phyloP scores from a whole-genome alignment of 2,113 vertebrate genomes.

The Pterophyllum scalare region DNA sequence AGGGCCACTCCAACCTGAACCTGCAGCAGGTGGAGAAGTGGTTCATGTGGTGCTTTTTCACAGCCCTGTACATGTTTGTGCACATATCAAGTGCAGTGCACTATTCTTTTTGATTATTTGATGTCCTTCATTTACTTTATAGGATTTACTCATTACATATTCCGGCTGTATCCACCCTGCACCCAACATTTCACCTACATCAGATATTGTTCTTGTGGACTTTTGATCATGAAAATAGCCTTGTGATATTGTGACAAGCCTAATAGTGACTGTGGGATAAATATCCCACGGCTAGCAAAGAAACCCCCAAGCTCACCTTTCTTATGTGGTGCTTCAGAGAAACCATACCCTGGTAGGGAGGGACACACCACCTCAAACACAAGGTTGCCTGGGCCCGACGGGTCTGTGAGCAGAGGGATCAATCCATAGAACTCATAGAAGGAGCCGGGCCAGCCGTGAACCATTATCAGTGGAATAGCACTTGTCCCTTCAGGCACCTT shows the following conservation, averaged over 20 bases:
- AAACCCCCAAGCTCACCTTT: conserved; percentile 64
- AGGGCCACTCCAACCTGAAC: background rate
- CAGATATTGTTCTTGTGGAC: background rate
- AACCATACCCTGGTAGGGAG: conserved; percentile 92
- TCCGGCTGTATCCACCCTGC: background rate
- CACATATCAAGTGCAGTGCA: too few relatives aligned
- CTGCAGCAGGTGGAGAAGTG: background rate
- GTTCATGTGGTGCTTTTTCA: background rate
- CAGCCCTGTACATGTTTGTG: too few relatives aligned
- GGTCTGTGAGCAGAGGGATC: conserved; percentile 85
- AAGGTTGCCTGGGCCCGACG: conserved; percentile 58
- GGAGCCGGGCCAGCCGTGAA: conserved; percentile 91
- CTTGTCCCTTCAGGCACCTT: conserved; percentile 71
- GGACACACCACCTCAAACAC: conserved; percentile 91
- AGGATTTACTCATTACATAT: background rate
- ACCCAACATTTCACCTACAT: background rate
- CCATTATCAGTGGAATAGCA: conserved; percentile 85
- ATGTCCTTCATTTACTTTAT: background rate
- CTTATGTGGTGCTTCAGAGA: conserved; percentile 87
- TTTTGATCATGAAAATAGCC: background rate
- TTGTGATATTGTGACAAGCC: background rate
- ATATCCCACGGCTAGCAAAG: background rate
- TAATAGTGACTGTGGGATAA: background rate
- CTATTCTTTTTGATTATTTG: background rate
- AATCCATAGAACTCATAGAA: conserved; percentile 91